A percentile compares a stretch with the other conserved stretches of the same genome.
Evolutionary conservation across 2,113 vertebrate genomes (phyloP).

Genomic region (Ia io): DNA sequence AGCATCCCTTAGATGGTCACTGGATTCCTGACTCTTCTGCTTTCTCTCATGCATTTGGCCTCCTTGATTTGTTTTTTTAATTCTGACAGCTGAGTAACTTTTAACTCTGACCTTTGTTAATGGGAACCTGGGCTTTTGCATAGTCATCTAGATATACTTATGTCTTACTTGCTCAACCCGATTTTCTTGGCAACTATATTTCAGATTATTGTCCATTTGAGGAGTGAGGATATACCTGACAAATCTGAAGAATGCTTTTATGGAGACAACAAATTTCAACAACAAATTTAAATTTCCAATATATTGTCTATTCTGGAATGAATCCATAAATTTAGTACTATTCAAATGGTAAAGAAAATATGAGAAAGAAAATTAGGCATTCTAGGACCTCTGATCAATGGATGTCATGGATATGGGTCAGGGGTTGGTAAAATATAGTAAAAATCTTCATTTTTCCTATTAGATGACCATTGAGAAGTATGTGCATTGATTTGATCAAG

Average conservation of each 20-base stretch:
- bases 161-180: not conserved
- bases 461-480: not conserved
- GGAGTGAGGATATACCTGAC: not conserved
- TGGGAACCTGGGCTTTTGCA: not conserved
- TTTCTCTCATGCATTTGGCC: not conserved
- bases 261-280: not conserved
- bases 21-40: not conserved
- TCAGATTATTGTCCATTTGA: not conserved
- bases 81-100: not conserved
- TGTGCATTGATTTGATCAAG: not conserved
- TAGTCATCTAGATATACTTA: not conserved
- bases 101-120: not conserved
- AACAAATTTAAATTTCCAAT: not conserved
- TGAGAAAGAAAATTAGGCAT: not conserved
- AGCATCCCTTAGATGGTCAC: not conserved
- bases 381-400: not conserved
- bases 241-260: not conserved
- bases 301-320: not conserved
- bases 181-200: not conserved
- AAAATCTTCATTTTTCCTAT: not conserved
- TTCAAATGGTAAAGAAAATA: not conserved
- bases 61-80: not conserved
- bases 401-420: not conserved
- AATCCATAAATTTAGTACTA: not conserved
- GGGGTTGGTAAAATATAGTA: not conserved